Percentiles rank a stretch among this genome's conserved stretches.
Evolutionary conservation across 1,140 invertebrate genomes (phyloP).

Genomic region (Drosophila gunungcola): DNA sequence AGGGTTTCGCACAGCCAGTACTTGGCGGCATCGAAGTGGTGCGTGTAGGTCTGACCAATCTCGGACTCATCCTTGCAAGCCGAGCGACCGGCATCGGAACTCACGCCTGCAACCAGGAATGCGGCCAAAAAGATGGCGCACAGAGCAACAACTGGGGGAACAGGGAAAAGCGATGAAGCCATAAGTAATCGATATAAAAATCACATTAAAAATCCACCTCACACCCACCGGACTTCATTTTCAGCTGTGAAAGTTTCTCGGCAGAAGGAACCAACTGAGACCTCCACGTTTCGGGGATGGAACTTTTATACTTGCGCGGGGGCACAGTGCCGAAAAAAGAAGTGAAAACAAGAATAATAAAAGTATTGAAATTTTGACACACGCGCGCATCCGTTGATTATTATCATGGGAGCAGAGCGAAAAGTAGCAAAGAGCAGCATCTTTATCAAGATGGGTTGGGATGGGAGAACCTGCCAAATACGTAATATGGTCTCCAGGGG

Average conservation of each 20-base stretch:
- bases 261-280: slow-evolving; percentile 54
- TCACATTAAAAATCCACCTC: slow-evolving; percentile 5
- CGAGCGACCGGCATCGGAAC: slow-evolving; percentile 67
- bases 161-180: slow-evolving; percentile 1
- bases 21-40: slow-evolving; percentile 79
- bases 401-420: slow-evolving; percentile 40
- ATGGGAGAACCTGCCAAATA: slow-evolving; percentile 5
- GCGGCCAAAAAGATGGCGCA: slow-evolving; percentile 49
- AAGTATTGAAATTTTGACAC: slow-evolving; percentile 55
- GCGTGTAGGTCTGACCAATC: slow-evolving; percentile 67
- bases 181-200: slow-evolving; percentile 15
- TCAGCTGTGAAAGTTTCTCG: slow-evolving; percentile 52
- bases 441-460: slow-evolving; percentile 15
- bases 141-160: slow-evolving; percentile 39
- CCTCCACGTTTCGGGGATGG: slow-evolving; percentile 2
- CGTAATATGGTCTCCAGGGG: background rate
- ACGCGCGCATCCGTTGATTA: slow-evolving; percentile 68
- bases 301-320: slow-evolving; percentile 59
- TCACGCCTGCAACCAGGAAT: slow-evolving; percentile 42
- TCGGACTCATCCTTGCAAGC: slow-evolving; percentile 73
- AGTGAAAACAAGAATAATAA: slow-evolving; percentile 36
- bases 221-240: slow-evolving; percentile 70
- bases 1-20: slow-evolving; percentile 78
- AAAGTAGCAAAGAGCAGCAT: slow-evolving; percentile 1
- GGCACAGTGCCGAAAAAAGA: slow-evolving; percentile 9